Evolutionary conservation across 1,140 invertebrate species (phyloP).

Genomic region (Trichonephila clavata): DNA sequence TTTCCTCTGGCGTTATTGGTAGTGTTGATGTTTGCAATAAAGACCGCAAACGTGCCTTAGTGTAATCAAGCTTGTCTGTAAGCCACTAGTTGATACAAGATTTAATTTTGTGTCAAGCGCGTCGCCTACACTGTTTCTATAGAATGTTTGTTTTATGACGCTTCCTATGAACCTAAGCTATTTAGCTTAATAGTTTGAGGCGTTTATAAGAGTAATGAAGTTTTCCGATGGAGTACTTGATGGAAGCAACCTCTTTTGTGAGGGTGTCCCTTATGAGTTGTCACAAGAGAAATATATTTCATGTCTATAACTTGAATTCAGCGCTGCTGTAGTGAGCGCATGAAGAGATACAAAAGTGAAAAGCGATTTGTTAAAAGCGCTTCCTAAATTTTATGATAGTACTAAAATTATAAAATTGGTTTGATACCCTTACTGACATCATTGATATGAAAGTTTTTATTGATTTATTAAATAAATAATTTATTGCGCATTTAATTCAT

Average conservation of each 20-base stretch:
- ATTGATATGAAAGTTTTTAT: no score
- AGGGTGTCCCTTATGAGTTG: background rate
- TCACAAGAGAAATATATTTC: background rate
- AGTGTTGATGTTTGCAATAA: slow-evolving; percentile 42
- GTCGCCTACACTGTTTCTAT: background rate
- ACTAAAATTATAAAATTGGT: no score
- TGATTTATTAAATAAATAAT: no score
- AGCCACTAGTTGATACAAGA: slow-evolving; percentile 58
- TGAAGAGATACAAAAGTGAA: no score
- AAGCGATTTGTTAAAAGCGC: no score
- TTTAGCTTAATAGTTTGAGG: slow-evolving; percentile 24
- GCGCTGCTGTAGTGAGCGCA: background rate
- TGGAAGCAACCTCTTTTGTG: background rate
- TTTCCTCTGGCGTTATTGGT: background rate
- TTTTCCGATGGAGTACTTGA: background rate
- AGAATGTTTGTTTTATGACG: background rate
- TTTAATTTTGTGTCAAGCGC: slow-evolving; percentile 51
- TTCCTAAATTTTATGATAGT: no score
- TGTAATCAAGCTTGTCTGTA: slow-evolving; percentile 10
- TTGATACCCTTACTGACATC: no score
- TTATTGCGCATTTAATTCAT: no score
- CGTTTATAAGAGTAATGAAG: slow-evolving; percentile 4
- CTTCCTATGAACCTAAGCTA: background rate
- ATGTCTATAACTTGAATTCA: background rate
- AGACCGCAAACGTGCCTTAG: background rate